These are phyloP conservation scores for Pseudococcus longispinus DNA, from an alignment of 2,888 invertebrate genomes.

Conservation along the genomic window DNA sequence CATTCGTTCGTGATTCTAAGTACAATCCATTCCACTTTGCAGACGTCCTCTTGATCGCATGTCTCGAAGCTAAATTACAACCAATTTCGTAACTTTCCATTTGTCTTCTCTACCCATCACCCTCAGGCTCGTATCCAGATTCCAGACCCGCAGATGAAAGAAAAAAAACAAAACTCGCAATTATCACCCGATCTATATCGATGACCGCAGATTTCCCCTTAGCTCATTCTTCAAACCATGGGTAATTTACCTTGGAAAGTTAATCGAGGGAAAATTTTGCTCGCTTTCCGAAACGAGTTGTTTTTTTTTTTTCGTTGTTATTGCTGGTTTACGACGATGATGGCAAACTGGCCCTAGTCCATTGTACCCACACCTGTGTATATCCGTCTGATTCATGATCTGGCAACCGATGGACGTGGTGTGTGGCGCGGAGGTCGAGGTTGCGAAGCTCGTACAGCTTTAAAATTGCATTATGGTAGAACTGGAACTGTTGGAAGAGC, in stretches of 20 bases:
- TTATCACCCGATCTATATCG: not conserved
- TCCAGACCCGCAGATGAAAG: not conserved
- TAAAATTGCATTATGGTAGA: not conserved
- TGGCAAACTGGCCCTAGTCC: not conserved
- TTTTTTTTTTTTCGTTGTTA: not conserved
- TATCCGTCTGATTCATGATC: not conserved
- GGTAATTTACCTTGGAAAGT: not conserved
- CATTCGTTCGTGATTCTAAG: not conserved
- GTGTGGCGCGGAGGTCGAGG: not conserved
- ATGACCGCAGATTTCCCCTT: not conserved
- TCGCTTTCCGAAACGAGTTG: not conserved
- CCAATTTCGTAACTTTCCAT: not conserved
- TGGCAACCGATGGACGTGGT: not conserved
- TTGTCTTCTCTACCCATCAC: not conserved
- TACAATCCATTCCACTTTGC: too few relatives aligned
- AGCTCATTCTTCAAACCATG: not conserved
- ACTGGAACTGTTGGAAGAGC: not conserved
- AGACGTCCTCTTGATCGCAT: too few relatives aligned
- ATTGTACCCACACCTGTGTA: not conserved
- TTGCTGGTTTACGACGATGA: not conserved
- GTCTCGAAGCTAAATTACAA: not conserved
- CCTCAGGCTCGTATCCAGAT: not conserved
- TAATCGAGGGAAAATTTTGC: not conserved
- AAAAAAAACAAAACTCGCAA: not conserved
- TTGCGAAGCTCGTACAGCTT: not conserved